Conservation (phyloP, 2,797 vertebrate genomes). For the Garrulus glandarius region DNA sequence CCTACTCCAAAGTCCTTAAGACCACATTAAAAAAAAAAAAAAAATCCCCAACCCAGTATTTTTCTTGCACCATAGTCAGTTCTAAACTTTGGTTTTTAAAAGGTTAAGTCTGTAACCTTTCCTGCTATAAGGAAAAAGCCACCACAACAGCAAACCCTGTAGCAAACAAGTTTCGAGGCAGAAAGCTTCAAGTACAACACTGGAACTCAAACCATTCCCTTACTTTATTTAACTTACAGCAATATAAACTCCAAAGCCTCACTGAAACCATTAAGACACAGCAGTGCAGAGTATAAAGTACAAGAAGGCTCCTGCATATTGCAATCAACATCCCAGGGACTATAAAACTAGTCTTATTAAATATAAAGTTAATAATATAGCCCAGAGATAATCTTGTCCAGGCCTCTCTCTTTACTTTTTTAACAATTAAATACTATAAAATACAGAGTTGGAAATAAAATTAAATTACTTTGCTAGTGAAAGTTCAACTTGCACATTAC, state of each 20-base stretch:
- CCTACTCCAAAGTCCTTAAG: not conserved
- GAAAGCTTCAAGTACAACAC: not conserved
- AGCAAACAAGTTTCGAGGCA: not conserved
- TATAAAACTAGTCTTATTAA: conserved; percentile 59
- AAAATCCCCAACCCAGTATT: not conserved
- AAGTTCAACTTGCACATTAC: not conserved
- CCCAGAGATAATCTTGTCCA: conserved; percentile 37
- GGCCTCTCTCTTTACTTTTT: conserved; percentile 32
- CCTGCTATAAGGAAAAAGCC: not conserved
- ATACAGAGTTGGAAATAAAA: not conserved
- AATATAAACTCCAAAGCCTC: conserved; percentile 43
- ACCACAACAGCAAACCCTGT: not conserved
- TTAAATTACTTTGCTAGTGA: not conserved
- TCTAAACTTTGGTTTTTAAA: not conserved
- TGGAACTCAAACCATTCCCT: conserved; percentile 10
- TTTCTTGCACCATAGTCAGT: not conserved
- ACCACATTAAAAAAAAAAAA: not conserved
- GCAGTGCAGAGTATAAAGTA: conserved; percentile 17
- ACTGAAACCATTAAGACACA: conserved; percentile 46
- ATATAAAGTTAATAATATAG: conserved; percentile 38
- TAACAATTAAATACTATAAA: conserved; percentile 29
- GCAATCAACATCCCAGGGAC: conserved; percentile 47
- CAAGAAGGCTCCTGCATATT: conserved; percentile 42
- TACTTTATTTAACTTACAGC: conserved; percentile 47
- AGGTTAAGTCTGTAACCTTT: not conserved